Base-by-base conservation (phyloP, 2,113 vertebrate genomes). In the Oceanites oceanicus region DNA sequence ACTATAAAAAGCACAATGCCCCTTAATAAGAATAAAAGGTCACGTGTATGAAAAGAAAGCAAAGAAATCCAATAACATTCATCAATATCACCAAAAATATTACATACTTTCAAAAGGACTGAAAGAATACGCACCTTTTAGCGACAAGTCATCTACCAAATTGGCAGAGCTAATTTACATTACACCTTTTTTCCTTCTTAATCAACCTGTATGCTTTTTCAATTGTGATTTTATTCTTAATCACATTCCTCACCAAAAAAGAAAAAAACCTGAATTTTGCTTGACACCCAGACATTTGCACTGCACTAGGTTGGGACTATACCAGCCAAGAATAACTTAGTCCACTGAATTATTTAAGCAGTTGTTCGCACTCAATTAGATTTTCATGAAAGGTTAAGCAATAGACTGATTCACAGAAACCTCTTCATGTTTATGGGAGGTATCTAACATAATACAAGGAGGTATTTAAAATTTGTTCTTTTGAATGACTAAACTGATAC, bases 271-370 rank as follows among this genome's bases (percentile, higher is more conserved):
- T 87, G 40, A 11, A 0, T 52, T 81, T 59, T 74, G 62, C 77
- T 90, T 38, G 8, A 88, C 92, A 87, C 78, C 81, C 97, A 88
- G 73, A 80, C 85, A 55, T 34, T 92, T 92, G 94, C 95, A 84
- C 86, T 53, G 79, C 85, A 66, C 38, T 16, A 49, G 74, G 62
- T 63, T 86, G 81, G 92, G 72, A 49, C 55, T 71, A 34, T 13
- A 79, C 68, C 88, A 82, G 83, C 93, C 93, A 91, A 77, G 95
- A 94, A 95, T 90, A 95, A 93, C 92, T 36, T 19, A 21, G 88
- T 25, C 72, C 94, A 59, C 15, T 97, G 86, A 95, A 95, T 98
- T 97, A 98, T 96, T 98, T 52, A 98, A 95, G 82, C 44, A 65
- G 92, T 95, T 89, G 94, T 94, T 94, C 45, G 50, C 92, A 94